phyloP scores from a whole-genome alignment of 2,113 vertebrate genomes.

The Notechis scutatus region DNA sequence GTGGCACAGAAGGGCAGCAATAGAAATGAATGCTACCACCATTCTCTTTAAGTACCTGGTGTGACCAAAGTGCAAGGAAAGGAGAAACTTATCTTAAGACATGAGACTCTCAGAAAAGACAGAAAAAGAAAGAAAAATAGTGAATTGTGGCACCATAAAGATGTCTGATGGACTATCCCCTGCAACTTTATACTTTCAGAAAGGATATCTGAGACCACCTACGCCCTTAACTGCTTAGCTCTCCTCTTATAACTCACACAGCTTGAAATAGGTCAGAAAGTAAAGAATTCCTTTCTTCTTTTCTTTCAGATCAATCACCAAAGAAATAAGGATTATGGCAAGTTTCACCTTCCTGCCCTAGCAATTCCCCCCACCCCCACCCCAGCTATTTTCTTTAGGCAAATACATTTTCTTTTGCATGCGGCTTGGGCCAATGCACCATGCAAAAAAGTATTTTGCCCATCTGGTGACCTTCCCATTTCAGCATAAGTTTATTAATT shows the following conservation, averaged over 20 bases:
- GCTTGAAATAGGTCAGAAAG: background rate
- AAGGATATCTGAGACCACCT: background rate
- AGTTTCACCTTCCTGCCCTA: background rate
- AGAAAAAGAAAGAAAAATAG: constrained; percentile 26
- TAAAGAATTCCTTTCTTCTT: background rate
- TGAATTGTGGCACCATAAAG: background rate
- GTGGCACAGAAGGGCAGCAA: constrained; percentile 19
- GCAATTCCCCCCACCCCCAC: rapidly evolving
- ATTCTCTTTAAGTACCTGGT: constrained; percentile 5
- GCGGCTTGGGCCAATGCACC: background rate
- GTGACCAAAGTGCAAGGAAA: background rate
- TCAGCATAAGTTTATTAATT: background rate
- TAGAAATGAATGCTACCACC: background rate
- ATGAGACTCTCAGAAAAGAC: background rate
- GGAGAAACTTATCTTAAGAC: background rate
- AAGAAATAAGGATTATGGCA: background rate
- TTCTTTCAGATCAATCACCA: background rate
- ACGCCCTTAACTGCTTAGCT: background rate
- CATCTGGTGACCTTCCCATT: background rate
- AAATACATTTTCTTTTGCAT: background rate
- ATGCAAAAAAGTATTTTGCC: background rate
- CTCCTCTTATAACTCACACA: background rate
- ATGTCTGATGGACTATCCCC: background rate
- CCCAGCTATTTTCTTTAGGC: too few relatives aligned
- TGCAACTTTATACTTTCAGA: background rate